Conservation (phyloP, 30 jellyfish, hydroid and myxozoan species). For the Pseudorhiza aurosa region DNA sequence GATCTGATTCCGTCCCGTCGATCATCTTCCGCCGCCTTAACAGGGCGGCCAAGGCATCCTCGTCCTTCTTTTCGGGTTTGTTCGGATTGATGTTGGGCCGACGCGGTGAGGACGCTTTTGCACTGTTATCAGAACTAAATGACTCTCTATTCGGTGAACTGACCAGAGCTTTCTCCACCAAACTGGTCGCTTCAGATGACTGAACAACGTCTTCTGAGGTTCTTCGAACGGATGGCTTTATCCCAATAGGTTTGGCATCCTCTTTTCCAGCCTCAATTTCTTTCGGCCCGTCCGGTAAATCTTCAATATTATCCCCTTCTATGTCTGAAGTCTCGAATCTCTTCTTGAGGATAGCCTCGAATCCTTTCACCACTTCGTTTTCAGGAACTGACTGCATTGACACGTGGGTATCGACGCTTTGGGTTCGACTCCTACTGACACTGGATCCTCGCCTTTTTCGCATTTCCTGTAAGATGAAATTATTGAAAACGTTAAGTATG, state of each 20-base stretch:
- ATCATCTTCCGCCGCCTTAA: constrained; percentile 21
- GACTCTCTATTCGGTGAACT: not conserved
- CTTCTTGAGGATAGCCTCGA: constrained; percentile 54
- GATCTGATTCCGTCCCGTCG: constrained; percentile 37
- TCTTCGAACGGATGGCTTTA: not conserved
- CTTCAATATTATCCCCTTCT: not conserved
- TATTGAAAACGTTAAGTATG: no score
- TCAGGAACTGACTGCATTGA: constrained; percentile 16
- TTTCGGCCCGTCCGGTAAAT: not conserved
- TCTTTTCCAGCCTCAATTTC: constrained; percentile 1
- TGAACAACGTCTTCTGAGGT: not conserved
- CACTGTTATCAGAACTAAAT: not conserved
- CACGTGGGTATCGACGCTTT: constrained; percentile 10
- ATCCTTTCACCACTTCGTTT: constrained; percentile 45
- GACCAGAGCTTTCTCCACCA: not conserved
- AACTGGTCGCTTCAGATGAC: not conserved
- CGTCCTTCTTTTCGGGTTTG: constrained; percentile 6
- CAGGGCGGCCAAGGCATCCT: constrained; percentile 41
- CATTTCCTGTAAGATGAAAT: constrained; percentile 40
- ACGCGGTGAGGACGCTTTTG: not conserved
- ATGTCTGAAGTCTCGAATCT: constrained; percentile 23
- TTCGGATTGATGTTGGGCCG: not conserved
- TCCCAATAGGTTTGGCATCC: not conserved
- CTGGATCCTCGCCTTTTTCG: constrained; percentile 51
- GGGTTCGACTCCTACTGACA: constrained; percentile 47